These are phyloP conservation scores for Prosapia bicincta DNA, from an alignment of 2,888 invertebrate genomes.

Conservation along the genomic window DNA sequence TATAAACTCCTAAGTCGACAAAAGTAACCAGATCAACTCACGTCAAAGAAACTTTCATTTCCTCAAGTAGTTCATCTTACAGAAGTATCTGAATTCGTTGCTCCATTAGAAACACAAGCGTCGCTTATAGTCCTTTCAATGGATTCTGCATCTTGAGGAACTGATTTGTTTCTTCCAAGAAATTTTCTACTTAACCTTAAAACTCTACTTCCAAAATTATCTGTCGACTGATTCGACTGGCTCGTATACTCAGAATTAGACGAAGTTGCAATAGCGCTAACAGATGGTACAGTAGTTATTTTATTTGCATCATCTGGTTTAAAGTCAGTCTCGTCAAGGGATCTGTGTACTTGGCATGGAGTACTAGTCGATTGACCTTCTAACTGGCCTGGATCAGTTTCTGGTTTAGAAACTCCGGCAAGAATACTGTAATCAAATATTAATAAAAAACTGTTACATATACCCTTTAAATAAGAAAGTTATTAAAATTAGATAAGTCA, in stretches of 20 bases:
- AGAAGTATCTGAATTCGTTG: not conserved
- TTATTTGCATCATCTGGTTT: conserved; percentile 1
- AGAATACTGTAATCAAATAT: not conserved
- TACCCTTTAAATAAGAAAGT: too few relatives aligned
- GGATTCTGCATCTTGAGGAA: not conserved
- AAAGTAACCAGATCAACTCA: not conserved
- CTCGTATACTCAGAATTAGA: conserved; percentile 6
- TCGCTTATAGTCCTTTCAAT: not conserved
- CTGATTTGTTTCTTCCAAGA: conserved; percentile 4
- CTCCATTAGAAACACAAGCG: not conserved
- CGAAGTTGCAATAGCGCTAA: not conserved
- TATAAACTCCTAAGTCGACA: not conserved
- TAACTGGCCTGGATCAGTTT: not conserved
- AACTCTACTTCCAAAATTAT: conserved; percentile 24
- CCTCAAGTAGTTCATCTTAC: not conserved
- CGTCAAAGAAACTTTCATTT: not conserved
- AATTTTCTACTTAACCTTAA: conserved; percentile 26
- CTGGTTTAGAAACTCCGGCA: not conserved
- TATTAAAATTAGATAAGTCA: too few relatives aligned
- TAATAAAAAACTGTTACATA: too few relatives aligned
- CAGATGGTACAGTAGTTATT: not conserved
- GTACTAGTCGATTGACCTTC: conserved; percentile 15
- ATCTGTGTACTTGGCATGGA: conserved; percentile 4
- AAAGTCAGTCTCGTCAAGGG: not conserved
- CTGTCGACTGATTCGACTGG: conserved; percentile 9